Conservation (phyloP, 1,140 invertebrate genomes). For the Centruroides sculpturatus region DNA sequence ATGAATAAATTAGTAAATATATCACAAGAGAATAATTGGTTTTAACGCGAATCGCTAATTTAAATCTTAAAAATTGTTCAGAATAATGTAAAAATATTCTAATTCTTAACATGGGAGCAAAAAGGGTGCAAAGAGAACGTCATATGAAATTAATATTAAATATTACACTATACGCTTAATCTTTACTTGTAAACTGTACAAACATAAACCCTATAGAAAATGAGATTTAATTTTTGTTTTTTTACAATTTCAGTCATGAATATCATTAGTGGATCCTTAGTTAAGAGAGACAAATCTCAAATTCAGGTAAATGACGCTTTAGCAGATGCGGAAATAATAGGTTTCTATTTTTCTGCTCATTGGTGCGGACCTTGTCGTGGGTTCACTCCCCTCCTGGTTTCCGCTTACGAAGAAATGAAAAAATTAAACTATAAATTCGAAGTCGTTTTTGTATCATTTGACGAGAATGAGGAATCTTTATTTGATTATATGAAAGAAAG, state of each 20-base stretch:
- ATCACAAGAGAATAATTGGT: too few species aligned
- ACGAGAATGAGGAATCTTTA: constrained; percentile 23
- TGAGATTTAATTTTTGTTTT: too few species aligned
- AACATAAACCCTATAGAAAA: too few species aligned
- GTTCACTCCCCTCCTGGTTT: constrained; percentile 33
- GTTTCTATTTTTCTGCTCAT: constrained; percentile 37
- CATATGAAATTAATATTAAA: too few species aligned
- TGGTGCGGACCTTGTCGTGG: constrained; percentile 38
- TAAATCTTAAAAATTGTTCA: too few species aligned
- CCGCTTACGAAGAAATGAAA: constrained; percentile 20
- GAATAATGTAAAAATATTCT: too few species aligned
- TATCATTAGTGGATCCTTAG: background rate
- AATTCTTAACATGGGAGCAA: too few species aligned
- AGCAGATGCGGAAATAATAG: constrained; percentile 21
- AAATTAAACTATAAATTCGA: constrained; percentile 21
- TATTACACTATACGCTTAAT: too few species aligned
- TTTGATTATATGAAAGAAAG: constrained; percentile 25
- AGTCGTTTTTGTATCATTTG: constrained; percentile 28
- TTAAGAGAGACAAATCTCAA: constrained; percentile 2
- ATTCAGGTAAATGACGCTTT: constrained; percentile 13
- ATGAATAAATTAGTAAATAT: too few species aligned
- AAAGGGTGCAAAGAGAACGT: too few species aligned
- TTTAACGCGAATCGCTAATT: too few species aligned
- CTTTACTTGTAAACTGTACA: too few species aligned
- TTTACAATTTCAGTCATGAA: background rate